Conservation (phyloP, 1,140 invertebrate genomes). For the Chironomus striatipennis region DNA sequence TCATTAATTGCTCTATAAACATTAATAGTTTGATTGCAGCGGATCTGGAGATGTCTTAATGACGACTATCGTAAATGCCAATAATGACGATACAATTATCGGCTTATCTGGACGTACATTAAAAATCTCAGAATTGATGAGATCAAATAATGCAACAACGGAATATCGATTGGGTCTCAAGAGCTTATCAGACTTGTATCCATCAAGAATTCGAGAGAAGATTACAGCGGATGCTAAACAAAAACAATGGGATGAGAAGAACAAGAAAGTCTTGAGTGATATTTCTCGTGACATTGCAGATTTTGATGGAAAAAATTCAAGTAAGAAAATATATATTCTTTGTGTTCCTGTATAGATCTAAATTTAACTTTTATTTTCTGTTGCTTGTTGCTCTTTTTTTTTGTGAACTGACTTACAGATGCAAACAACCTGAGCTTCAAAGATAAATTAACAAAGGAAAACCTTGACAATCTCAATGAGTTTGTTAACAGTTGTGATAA, state of each 20-base stretch:
- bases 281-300: conserved; percentile 62
- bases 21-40: conserved; percentile 68
- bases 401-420: too few species aligned
- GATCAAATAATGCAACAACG: conserved; percentile 41
- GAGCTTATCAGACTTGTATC: conserved; percentile 78
- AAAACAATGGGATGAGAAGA: conserved; percentile 73
- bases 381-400: too few species aligned
- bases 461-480: conserved; percentile 79
- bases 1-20: not conserved
- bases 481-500: conserved; percentile 77
- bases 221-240: conserved; percentile 76
- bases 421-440: conserved; percentile 46
- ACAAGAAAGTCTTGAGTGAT: conserved; percentile 71
- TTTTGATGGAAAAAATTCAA: conserved; percentile 54
- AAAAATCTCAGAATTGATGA: conserved; percentile 41
- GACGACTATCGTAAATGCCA: conserved; percentile 67
- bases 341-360: not conserved
- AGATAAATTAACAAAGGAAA: conserved; percentile 82
- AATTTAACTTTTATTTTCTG: not conserved
- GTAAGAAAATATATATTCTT: conserved; percentile 29
- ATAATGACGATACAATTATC: conserved; percentile 62
- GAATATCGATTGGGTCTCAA: conserved; percentile 81
- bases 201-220: conserved; percentile 70
- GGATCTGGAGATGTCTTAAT: conserved; percentile 92
- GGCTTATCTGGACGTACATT: conserved; percentile 82